Evolutionary conservation across 2,888 invertebrate genomes (phyloP).

Genomic region (Hemicrepidius hirtus): DNA sequence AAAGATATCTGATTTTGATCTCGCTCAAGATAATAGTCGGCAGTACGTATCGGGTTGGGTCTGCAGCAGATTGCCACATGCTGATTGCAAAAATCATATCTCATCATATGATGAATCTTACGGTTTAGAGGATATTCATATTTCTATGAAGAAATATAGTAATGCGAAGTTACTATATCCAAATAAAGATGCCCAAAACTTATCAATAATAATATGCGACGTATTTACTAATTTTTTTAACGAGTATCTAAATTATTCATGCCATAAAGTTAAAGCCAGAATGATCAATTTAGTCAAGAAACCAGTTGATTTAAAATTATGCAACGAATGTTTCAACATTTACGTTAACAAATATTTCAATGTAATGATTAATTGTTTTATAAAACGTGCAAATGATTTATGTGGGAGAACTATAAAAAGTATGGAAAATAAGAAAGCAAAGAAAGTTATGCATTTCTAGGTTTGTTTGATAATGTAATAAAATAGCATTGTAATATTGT

Average conservation of each 20-base stretch:
- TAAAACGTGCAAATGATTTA: background rate
- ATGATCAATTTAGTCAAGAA: too few species aligned
- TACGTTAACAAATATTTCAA: background rate
- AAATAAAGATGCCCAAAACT: background rate
- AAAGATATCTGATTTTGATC: background rate
- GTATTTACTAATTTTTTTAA: background rate
- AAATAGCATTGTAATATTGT: too few species aligned
- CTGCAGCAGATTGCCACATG: background rate
- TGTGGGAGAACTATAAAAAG: background rate
- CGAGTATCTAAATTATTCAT: background rate
- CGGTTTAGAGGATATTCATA: background rate
- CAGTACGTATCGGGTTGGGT: background rate
- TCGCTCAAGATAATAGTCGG: background rate
- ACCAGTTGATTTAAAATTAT: too few species aligned
- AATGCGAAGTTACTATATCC: too few species aligned
- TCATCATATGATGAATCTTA: background rate
- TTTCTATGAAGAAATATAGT: background rate
- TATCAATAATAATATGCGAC: background rate
- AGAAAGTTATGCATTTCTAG: background rate
- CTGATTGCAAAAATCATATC: background rate
- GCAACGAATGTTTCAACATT: background rate
- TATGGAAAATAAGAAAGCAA: background rate
- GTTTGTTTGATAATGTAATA: background rate
- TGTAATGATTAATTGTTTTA: background rate
- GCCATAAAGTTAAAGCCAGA: too few species aligned